Conservation (phyloP, 2,797 vertebrate species). For the Protonibea diacanthus region DNA sequence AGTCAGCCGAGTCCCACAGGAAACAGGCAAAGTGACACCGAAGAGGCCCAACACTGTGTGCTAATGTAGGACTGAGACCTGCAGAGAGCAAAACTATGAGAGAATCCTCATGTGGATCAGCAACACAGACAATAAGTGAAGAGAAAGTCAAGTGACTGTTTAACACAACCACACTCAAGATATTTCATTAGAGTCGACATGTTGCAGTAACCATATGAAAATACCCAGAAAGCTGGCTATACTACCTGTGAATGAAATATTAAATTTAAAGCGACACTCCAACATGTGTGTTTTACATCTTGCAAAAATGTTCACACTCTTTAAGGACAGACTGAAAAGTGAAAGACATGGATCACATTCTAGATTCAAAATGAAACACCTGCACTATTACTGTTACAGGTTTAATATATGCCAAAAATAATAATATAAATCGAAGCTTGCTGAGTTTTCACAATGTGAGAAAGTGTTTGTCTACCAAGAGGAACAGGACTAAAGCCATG, state of each 20-base stretch:
- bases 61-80: not conserved
- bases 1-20: slow-evolving; percentile 42
- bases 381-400: slow-evolving; percentile 1
- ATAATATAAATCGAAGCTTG: not conserved
- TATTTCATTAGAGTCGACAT: not conserved
- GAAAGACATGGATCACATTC: not conserved
- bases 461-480: not conserved
- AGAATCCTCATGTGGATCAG: not conserved
- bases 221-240: not conserved
- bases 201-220: not conserved
- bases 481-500: not conserved
- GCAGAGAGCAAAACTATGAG: not conserved
- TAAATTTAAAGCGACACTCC: not conserved
- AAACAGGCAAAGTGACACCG: slow-evolving; percentile 11
- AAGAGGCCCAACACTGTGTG: not conserved
- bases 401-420: not conserved
- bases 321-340: not conserved
- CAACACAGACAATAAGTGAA: not conserved
- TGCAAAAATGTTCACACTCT: not conserved
- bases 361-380: slow-evolving; percentile 18
- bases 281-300: not conserved
- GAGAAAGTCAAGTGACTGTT: not conserved
- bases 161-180: not conserved
- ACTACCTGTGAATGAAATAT: not conserved
- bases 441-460: not conserved